Evolutionary conservation across 2,113 vertebrate species (phyloP).

Genomic region (Rhombomys opimus): DNA sequence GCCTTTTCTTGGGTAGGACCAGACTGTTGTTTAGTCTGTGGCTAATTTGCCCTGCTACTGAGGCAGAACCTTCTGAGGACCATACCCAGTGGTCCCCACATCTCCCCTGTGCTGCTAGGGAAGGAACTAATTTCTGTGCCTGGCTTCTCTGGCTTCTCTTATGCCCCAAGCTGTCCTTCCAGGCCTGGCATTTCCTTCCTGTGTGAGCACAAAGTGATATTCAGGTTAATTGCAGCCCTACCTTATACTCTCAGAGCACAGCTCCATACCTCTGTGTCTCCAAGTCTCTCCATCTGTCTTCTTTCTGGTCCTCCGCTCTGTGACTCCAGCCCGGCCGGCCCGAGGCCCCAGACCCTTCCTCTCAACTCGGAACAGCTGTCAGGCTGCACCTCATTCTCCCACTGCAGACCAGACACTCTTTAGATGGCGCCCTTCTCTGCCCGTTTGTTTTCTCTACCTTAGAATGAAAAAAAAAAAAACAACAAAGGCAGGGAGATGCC

Average conservation of each 20-base stretch:
- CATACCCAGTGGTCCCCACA: background rate
- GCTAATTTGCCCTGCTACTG: background rate
- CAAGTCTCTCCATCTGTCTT: background rate
- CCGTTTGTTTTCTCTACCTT: background rate
- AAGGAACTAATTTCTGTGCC: background rate
- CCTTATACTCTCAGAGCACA: background rate
- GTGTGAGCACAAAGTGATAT: background rate
- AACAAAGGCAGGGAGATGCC: background rate
- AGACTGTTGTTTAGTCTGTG: background rate
- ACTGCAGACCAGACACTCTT: background rate
- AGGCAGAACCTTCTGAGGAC: background rate
- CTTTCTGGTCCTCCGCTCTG: background rate
- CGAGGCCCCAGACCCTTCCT: background rate
- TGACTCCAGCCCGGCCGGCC: background rate
- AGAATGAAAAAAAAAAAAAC: background rate
- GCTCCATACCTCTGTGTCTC: background rate
- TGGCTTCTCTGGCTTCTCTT: background rate
- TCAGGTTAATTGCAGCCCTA: background rate
- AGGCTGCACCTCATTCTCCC: too few relatives aligned
- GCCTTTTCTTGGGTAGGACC: background rate
- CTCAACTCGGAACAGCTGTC: background rate
- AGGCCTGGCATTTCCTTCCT: background rate
- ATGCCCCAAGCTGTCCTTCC: background rate
- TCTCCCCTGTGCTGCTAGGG: background rate
- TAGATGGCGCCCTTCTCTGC: background rate